Base-by-base conservation (phyloP, 2,113 vertebrate species). In the Eubucco bourcierii region DNA sequence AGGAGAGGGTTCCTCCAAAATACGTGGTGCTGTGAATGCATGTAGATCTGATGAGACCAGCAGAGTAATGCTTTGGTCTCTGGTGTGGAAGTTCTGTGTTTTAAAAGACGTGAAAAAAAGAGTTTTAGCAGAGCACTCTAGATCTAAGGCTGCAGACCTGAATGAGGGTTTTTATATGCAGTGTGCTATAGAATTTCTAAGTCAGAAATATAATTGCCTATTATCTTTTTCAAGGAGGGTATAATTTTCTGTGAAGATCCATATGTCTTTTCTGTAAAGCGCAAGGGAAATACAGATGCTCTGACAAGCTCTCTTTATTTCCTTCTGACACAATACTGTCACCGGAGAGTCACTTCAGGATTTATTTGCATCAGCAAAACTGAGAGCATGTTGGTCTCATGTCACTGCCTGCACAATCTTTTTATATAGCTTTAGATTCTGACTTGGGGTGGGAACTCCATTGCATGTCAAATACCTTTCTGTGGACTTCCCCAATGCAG, bases 211-310 rank as follows among this genome's bases (percentile, higher is more conserved):
- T 93, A 95, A 95, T 95, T 86, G 88, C 73, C 84, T 93, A 37
- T 91, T 94, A 68, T 58, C 84, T 75, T 93, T n/a, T 84, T 88
- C 37, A 68, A 81, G 44, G 70, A 91, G 63, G 28, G 81, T 90
- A 66, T 94, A 81, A 94, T 95, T 95, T 94, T 73, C 80, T 70
- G 1, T 91, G 59, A 79, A 93, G 77, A 93, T 79, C 81, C 55
- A 59, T 86, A 75, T 72, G 90, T 76, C 80, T 93, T 60, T 91
- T 94, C 59, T 88, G 73, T 84, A 86, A 90, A 65, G 77, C 50
- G 75, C 65, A n/a, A 90, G 90, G 70, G 80, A 94, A 87, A 90
- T 94, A 84, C 82, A 95, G 93, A 93, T 94, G 88, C 82, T 91
- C 66, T 95, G 91, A 72, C 75, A 95, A 85, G 65, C 58, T 78